Evolutionary conservation across 2,797 vertebrate genomes (phyloP).

Genomic region (Enteromius afrohamiltoni): DNA sequence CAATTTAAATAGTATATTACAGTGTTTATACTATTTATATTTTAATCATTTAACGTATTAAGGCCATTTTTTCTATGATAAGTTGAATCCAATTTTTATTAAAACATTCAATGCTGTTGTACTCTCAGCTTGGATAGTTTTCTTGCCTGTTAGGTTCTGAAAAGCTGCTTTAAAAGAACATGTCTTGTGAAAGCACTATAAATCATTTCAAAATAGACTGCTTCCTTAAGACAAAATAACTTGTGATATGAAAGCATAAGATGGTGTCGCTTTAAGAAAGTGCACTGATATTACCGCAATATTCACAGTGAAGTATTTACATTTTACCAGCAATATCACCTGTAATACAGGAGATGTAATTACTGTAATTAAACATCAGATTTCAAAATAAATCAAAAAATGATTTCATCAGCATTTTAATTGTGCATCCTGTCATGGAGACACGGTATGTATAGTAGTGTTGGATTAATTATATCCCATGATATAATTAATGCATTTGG

Average conservation of each 20-base stretch:
- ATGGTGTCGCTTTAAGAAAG: background rate
- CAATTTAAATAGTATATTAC: background rate
- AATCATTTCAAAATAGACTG: background rate
- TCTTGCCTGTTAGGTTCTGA: background rate
- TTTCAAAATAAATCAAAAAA: background rate
- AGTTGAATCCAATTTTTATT: background rate
- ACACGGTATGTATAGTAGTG: background rate
- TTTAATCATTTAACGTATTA: background rate
- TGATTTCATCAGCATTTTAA: background rate
- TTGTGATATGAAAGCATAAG: background rate
- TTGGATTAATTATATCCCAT: background rate
- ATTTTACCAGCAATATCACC: background rate
- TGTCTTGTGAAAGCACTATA: background rate
- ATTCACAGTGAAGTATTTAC: background rate
- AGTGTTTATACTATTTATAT: background rate
- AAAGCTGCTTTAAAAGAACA: background rate
- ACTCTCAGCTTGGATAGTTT: background rate
- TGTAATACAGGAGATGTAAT: background rate
- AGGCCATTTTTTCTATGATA: no score
- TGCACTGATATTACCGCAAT: background rate
- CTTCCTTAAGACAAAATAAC: background rate
- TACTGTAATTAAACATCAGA: no score
- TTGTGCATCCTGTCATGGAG: background rate
- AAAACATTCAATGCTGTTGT: background rate
- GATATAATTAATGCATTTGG: background rate